Conservation (phyloP, 2,888 invertebrate genomes). For the Serripes groenlandicus region DNA sequence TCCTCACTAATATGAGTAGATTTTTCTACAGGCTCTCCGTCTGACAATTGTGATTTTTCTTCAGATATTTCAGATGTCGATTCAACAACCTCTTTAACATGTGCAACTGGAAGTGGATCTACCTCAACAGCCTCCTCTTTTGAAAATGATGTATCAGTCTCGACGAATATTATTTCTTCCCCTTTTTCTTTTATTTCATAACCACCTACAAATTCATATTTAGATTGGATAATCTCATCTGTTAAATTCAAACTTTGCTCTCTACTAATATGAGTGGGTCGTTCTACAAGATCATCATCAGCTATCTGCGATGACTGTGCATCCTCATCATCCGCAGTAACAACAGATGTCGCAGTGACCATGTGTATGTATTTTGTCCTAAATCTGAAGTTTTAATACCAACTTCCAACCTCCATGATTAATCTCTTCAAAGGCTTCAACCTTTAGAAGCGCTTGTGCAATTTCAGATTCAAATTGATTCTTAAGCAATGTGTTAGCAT, state of each 20-base stretch:
- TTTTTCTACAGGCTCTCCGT: not conserved
- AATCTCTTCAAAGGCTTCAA: too few species aligned
- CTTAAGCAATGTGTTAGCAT: too few species aligned
- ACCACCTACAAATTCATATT: not conserved
- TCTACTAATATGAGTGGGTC: conserved; percentile 63
- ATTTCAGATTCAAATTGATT: too few species aligned
- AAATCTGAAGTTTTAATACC: too few species aligned
- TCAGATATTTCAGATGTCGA: not conserved
- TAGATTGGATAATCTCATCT: conserved; percentile 3
- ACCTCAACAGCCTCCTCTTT: conserved; percentile 1
- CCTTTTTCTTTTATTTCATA: not conserved
- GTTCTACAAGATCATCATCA: conserved; percentile 73
- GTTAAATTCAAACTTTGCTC: conserved; percentile 50
- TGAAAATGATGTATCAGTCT: not conserved
- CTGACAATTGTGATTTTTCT: not conserved
- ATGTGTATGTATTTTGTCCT: too few species aligned
- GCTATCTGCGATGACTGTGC: conserved; percentile 55
- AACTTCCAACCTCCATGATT: too few species aligned
- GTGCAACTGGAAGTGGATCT: not conserved
- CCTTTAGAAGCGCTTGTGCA: too few species aligned
- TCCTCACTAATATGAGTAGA: not conserved
- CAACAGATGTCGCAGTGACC: too few species aligned
- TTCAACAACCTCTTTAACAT: not conserved
- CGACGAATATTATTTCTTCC: not conserved
- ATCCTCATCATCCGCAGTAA: conserved; percentile 29